A percentile compares a stretch with the other conserved stretches of the same genome.
phyloP scores from a whole-genome alignment of 2,888 invertebrate species.

The Tupiocoris notatus region DNA sequence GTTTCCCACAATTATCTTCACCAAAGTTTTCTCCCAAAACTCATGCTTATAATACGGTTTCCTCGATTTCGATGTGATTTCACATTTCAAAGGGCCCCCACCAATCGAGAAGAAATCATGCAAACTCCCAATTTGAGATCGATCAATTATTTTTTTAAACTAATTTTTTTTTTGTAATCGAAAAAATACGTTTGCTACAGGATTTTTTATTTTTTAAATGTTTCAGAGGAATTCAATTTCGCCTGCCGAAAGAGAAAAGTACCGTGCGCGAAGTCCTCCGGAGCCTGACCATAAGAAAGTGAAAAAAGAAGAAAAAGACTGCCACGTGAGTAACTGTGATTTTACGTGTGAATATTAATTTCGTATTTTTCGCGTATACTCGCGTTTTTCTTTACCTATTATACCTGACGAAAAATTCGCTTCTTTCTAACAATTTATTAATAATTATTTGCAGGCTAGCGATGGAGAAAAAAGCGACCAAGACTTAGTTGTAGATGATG shows the following conservation, averaged over 20 bases:
- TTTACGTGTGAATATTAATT: not conserved
- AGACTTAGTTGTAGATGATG: constrained; percentile 92
- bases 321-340: constrained; percentile 64
- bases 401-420: too few species aligned
- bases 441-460: constrained; percentile 61
- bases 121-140: too few species aligned
- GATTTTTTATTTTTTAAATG: constrained; percentile 17
- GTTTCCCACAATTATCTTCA: too few species aligned
- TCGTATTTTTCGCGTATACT: not conserved
- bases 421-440: not conserved
- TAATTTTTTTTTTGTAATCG: too few species aligned
- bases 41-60: too few species aligned
- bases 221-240: constrained; percentile 80
- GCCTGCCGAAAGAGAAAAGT: constrained; percentile 79
- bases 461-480: constrained; percentile 85
- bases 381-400: too few species aligned
- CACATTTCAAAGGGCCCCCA: too few species aligned
- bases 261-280: constrained; percentile 74
- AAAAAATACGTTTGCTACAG: too few species aligned
- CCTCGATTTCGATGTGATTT: too few species aligned
- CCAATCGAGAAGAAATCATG: too few species aligned
- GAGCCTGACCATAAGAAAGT: constrained; percentile 71
- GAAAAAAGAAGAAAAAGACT: constrained; percentile 74
- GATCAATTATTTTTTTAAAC: too few species aligned
- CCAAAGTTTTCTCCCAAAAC: too few species aligned